A percentile compares a stretch with the other conserved stretches of the same genome.
Evolutionary conservation across 2,888 invertebrate genomes (phyloP).

Genomic region (Taphrorychus bicolor): DNA sequence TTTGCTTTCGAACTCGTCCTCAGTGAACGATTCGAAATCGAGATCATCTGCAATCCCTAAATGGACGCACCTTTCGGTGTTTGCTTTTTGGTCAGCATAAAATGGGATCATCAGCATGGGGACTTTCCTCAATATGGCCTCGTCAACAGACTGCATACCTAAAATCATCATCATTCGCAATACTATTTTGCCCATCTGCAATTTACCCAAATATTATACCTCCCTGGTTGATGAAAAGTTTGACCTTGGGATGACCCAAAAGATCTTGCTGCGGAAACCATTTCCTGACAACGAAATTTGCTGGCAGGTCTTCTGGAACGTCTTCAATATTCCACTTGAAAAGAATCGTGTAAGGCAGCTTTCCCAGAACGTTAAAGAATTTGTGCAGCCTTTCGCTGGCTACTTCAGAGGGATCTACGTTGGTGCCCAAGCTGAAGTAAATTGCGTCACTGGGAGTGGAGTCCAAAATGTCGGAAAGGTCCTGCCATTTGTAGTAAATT

Average conservation of each 20-base stretch:
- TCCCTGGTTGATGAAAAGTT: slow-evolving; percentile 49
- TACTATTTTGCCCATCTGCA: not conserved
- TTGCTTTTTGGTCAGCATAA: slow-evolving; percentile 48
- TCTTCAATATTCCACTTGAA: slow-evolving; percentile 59
- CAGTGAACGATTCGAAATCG: slow-evolving; percentile 44
- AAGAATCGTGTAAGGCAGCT: slow-evolving; percentile 58
- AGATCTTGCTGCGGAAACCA: slow-evolving; percentile 60
- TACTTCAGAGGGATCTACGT: slow-evolving; percentile 54
- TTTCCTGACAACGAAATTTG: slow-evolving; percentile 56
- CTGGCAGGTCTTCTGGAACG: slow-evolving; percentile 47
- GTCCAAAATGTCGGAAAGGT: slow-evolving; percentile 54
- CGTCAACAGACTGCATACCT: slow-evolving; percentile 48
- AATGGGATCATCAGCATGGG: slow-evolving; percentile 50
- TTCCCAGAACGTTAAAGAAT: slow-evolving; percentile 54
- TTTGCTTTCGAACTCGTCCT: slow-evolving; percentile 45
- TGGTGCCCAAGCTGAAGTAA: slow-evolving; percentile 60
- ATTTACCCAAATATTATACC: slow-evolving; percentile 30
- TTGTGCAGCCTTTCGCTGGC: slow-evolving; percentile 49
- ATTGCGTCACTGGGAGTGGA: slow-evolving; percentile 55
- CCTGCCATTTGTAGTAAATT: slow-evolving; percentile 51
- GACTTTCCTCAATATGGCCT: slow-evolving; percentile 46
- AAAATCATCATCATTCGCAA: too few species aligned
- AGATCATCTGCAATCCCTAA: slow-evolving; percentile 45
- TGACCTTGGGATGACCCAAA: slow-evolving; percentile 49
- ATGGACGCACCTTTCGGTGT: slow-evolving; percentile 44